These are phyloP conservation scores for Noctilio leporinus DNA, from an alignment of 2,113 vertebrate species.

Conservation along the genomic window DNA sequence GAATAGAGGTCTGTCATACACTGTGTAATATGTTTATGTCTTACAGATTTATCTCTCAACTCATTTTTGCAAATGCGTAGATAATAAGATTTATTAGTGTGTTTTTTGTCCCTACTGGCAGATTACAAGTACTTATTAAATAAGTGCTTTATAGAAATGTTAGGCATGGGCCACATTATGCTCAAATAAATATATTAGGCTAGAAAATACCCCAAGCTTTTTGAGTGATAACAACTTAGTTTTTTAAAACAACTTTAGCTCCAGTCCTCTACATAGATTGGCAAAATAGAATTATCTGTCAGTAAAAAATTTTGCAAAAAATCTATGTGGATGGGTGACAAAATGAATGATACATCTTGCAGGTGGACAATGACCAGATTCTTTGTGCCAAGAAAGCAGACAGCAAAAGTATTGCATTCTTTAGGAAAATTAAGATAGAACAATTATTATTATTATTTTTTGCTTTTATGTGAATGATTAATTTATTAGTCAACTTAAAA, in stretches of 20 bases:
- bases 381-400: not conserved
- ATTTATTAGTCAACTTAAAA: not conserved
- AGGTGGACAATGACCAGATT: not conserved
- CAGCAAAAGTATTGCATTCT: not conserved
- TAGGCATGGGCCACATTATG: not conserved
- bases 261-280: not conserved
- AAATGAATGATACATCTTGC: not conserved
- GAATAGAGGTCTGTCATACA: not conserved
- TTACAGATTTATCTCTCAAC: not conserved
- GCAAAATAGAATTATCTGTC: not conserved
- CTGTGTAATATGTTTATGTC: not conserved
- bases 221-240: not conserved
- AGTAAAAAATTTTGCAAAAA: not conserved
- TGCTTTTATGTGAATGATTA: not conserved
- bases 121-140: conserved; percentile 8
- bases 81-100: conserved; percentile 20
- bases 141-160: conserved; percentile 26
- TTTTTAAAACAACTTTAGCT: not conserved
- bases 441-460: not conserved
- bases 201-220: not conserved
- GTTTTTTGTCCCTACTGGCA: not conserved
- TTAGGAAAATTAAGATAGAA: not conserved
- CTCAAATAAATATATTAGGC: conserved; percentile 6
- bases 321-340: not conserved
- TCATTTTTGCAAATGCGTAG: conserved; percentile 19